A percentile compares a stretch with the other conserved stretches of the same genome.
Conservation (phyloP, 2,113 vertebrate species). For the Chrysochloris asiatica region DNA sequence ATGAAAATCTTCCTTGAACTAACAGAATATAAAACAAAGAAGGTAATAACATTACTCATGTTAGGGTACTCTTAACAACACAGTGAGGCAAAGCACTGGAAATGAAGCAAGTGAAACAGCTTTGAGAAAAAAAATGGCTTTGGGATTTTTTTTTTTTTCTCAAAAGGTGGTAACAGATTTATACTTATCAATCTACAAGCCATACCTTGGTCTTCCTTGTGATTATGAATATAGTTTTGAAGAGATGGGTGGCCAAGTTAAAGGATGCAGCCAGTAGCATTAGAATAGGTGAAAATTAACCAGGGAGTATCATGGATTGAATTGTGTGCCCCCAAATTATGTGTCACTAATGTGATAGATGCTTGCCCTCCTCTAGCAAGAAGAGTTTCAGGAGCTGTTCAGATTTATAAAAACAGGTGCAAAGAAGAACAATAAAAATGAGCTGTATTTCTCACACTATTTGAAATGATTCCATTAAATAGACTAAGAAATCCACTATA, state of each 20-base stretch:
- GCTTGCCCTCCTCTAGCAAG: conserved; percentile 9
- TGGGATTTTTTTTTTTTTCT: not conserved
- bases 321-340: too few species aligned
- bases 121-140: not conserved
- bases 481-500: conserved; percentile 38
- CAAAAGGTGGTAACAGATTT: not conserved
- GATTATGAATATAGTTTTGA: conserved; percentile 33
- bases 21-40: conserved; percentile 66
- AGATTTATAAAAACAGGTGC: conserved; percentile 32
- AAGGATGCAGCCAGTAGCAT: not conserved
- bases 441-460: conserved; percentile 35
- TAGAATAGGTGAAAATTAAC: conserved; percentile 9
- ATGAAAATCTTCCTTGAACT: conserved; percentile 69
- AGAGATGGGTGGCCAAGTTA: conserved; percentile 26
- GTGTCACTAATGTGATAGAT: too few species aligned
- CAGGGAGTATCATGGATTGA: not conserved
- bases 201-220: not conserved
- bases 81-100: not conserved
- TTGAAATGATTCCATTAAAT: conserved; percentile 37
- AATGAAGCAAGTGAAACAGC: not conserved
- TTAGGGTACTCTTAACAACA: conserved; percentile 52
- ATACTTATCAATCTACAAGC: not conserved
- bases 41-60: conserved; percentile 43
- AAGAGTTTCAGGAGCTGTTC: conserved; percentile 16
- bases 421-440: conserved; percentile 37